Evolutionary conservation across 1,140 invertebrate genomes (phyloP), one percentile per base, ranked within the genome.

Genomic region (Augochlora pura): DNA sequence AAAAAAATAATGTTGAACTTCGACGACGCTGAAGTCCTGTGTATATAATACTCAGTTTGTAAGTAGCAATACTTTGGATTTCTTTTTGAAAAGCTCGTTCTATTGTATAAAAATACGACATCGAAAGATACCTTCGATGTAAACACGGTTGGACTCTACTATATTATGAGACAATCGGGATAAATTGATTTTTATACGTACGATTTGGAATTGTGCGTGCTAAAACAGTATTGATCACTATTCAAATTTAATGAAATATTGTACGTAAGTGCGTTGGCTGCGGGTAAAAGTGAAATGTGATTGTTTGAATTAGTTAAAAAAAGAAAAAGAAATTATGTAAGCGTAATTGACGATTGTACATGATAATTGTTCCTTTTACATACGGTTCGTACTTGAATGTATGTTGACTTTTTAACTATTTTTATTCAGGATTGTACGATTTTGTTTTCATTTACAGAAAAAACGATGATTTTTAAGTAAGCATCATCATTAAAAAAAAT

Each of bases 41-140:
- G 59, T 52, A 63, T 42, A 54, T 71, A 77, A 49, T 39, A 77
- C 54, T 71, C 67, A 63, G 49, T 63, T 63, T 63, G 57, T 62
- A 77, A 77, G 67, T 77, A 63, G n/a, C 23, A 54, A 71, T 77
- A 52, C 49, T 71, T 77, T 71, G 52, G 59, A 77, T n/a, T n/a
- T 32, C 23, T 76, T 68, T 65, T 75, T 3, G 57, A 68, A 57
- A 52, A 6, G 57, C 38, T 59, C 23, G 3, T 60, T 57, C 23
- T 59, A 42, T 18, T 42, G 25, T 66, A 66, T 38, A 23, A 57
- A 75, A 49, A 46, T 10, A 46, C 18, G n/a, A 57, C 16, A 4
- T 68, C 27, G 2, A 60, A 60, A 3, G 8, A 9, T 60, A 23
- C 27, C 23, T 70, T 62, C 46, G 46, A 46, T 49, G 9, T 76